These are phyloP conservation scores for Campaea margaritaria DNA, from an alignment of 2,888 invertebrate genomes.

Conservation along the genomic window DNA sequence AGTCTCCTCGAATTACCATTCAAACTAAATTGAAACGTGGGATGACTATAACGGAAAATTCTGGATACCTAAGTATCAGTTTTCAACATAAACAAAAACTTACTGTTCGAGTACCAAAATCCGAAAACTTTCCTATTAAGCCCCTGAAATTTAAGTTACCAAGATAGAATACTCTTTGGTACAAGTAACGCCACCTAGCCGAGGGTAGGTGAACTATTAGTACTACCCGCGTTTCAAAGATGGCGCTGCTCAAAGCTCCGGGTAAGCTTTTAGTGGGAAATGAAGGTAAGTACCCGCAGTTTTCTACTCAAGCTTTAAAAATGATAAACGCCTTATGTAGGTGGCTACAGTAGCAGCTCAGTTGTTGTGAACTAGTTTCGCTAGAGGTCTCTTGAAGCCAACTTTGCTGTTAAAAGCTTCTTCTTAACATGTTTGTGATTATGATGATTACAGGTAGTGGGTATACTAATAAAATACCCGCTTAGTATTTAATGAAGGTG, in stretches of 20 bases:
- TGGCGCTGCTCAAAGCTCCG: not conserved
- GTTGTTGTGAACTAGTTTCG: too few relatives aligned
- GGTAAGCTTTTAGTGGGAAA: not conserved
- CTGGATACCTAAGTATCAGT: not conserved
- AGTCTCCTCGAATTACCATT: constrained; percentile 10
- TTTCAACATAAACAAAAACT: constrained; percentile 5
- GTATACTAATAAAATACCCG: too few relatives aligned
- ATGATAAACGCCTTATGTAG: too few relatives aligned
- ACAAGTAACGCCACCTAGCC: constrained; percentile 4
- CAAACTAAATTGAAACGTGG: constrained; percentile 18
- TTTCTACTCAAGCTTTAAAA: not conserved
- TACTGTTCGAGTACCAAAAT: not conserved
- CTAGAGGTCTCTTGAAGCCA: too few relatives aligned
- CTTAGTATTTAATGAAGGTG: too few relatives aligned
- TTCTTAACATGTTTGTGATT: too few relatives aligned
- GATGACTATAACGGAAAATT: not conserved
- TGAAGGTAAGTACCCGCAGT: not conserved
- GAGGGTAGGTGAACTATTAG: not conserved
- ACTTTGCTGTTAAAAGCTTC: too few relatives aligned
- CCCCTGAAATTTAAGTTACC: too few relatives aligned
- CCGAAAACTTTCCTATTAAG: not conserved
- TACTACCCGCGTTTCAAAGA: not conserved
- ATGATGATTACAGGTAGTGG: too few relatives aligned
- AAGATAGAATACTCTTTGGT: too few relatives aligned
- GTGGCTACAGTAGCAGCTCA: too few relatives aligned